Percentiles rank a stretch among this genome's conserved stretches.
Evolutionary conservation across 1,140 invertebrate genomes (phyloP).

Genomic region (Monomorium pharaonis): DNA sequence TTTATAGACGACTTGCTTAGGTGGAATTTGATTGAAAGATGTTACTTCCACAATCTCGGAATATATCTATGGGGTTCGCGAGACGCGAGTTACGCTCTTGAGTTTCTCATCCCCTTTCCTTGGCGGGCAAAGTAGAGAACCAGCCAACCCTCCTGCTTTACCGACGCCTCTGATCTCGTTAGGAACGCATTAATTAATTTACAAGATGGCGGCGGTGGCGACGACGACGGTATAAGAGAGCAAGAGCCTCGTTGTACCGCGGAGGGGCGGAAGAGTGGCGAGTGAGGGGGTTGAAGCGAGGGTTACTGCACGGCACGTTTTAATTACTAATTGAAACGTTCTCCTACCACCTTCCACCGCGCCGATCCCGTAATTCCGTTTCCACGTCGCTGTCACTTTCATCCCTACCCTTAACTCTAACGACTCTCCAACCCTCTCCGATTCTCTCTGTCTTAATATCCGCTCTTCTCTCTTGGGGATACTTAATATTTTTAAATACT

Average conservation of each 20-base stretch:
- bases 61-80: slow-evolving; percentile 4
- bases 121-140: slow-evolving; percentile 69
- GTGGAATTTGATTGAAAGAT: neutral
- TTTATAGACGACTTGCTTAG: neutral
- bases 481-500: slow-evolving; percentile 78
- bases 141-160: slow-evolving; percentile 74
- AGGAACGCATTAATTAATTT: slow-evolving; percentile 83
- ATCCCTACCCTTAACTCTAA: slow-evolving; percentile 16
- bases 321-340: slow-evolving; percentile 83
- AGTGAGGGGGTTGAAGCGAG: slow-evolving; percentile 36
- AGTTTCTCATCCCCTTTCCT: slow-evolving; percentile 61
- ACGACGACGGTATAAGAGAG: slow-evolving; percentile 64
- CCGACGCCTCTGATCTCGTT: slow-evolving; percentile 84
- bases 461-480: slow-evolving; percentile 48
- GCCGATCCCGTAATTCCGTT: slow-evolving; percentile 69
- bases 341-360: slow-evolving; percentile 55
- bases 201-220: slow-evolving; percentile 79
- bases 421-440: slow-evolving; percentile 20
- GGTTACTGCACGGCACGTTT: slow-evolving; percentile 74
- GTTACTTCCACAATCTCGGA: neutral
- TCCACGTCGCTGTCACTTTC: slow-evolving; percentile 58
- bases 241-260: slow-evolving; percentile 62
- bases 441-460: slow-evolving; percentile 68
- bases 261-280: slow-evolving; percentile 22
- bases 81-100: slow-evolving; percentile 42